Conservation (phyloP, 1,140 invertebrate species). For the Temnothorax longispinosus region DNA sequence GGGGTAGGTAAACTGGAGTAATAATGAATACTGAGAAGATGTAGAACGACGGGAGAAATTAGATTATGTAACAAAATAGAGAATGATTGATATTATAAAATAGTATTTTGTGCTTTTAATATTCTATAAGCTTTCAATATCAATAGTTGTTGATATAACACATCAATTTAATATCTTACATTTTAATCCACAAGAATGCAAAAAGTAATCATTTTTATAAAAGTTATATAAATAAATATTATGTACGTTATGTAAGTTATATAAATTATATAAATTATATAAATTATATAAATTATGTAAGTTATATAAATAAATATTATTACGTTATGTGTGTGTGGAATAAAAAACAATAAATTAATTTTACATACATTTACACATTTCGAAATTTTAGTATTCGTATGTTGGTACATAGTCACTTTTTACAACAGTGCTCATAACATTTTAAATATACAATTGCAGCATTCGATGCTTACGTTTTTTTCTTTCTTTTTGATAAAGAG, state of each 20-base stretch:
- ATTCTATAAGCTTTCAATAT: not conserved
- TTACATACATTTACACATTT: not conserved
- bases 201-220: not conserved
- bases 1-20: not conserved
- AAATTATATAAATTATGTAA: too few relatives aligned
- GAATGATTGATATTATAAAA: not conserved
- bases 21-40: conserved; percentile 37
- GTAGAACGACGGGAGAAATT: not conserved
- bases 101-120: not conserved
- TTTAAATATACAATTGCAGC: conserved; percentile 1
- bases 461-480: not conserved
- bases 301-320: not conserved
- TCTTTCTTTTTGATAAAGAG: not conserved
- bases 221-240: not conserved
- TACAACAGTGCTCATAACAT: not conserved
- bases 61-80: not conserved
- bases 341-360: not conserved
- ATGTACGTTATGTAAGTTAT: not conserved
- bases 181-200: not conserved
- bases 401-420: not conserved
- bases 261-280: too few relatives aligned
- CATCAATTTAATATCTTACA: not conserved
- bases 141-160: not conserved
- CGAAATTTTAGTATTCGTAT: not conserved
- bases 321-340: not conserved